Conservation (phyloP, 2,113 vertebrate species). For the Anser cygnoides region DNA sequence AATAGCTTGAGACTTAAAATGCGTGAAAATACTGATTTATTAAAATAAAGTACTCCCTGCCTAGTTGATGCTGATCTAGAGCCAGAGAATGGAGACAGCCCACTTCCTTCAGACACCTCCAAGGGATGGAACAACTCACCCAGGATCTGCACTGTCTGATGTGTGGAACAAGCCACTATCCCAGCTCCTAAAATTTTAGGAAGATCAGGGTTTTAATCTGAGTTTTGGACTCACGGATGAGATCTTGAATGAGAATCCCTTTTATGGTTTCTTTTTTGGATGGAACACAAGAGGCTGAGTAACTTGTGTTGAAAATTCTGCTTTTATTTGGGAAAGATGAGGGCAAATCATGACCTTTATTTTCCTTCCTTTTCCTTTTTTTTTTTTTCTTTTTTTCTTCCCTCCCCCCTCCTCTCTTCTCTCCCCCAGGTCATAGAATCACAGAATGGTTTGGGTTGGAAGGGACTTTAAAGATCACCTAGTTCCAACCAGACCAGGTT, state of each 20-base stretch:
- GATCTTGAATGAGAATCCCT: not conserved
- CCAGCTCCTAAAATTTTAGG: not conserved
- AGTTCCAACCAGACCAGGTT: no score
- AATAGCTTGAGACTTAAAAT: not conserved
- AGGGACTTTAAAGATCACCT: no score
- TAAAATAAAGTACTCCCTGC: not conserved
- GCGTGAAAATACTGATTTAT: not conserved
- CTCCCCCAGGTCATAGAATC: no score
- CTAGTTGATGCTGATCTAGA: not conserved
- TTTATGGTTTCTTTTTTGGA: not conserved
- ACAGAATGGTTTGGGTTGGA: no score
- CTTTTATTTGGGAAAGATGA: not conserved
- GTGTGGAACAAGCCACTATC: not conserved
- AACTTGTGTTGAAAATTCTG: not conserved
- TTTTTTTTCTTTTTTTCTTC: not conserved
- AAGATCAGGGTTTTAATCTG: not conserved
- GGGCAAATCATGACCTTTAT: not conserved
- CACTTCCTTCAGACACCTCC: not conserved
- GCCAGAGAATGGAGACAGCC: not conserved
- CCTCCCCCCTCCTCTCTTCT: not conserved
- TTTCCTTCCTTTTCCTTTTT: not conserved
- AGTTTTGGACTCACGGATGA: not conserved
- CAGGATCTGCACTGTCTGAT: not conserved
- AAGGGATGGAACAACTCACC: not conserved
- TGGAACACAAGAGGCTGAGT: not conserved